Evolutionary conservation across 2,113 vertebrate genomes (phyloP), one percentile per base, ranked within the genome.

Genomic region (Bufo gargarizans): DNA sequence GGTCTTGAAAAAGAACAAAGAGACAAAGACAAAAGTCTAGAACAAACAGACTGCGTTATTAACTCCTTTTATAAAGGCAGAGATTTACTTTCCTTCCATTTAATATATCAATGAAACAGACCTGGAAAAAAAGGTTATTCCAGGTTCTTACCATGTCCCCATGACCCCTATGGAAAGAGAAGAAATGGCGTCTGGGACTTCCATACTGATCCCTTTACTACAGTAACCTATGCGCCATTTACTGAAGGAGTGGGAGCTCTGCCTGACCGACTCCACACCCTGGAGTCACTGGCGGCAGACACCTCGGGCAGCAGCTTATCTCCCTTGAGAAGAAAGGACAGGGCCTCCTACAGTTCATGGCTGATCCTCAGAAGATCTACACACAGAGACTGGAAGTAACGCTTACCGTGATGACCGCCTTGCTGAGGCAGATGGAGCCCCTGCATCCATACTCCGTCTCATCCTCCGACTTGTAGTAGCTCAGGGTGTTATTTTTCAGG

Each of bases 401-500:
- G 93, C 97, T 97, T 94, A 99, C 98, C 86, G 96, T 97, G 94
- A 99, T 97, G 88, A 97, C 95, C 91, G 98, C 98, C 90, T 99
- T 99, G 94, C 97, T 98, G 86, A 99, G 96, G 91, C 97, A 99
- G 91, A 99, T 95, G 65, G 98, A 98, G 5, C 98, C 98, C 91
- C 98, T 95, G 91, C 98, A 99, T 89, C 98, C 98, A 61, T 97
- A 99, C 65, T 99, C 98, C 0, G 96, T 96, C 92, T 99, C 98
- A 91, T 99, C 97, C 92, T 97, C 96, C 43, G 98, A 99, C 92
- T 98, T 99, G 93, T 98, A 99, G 93, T 99, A 99, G 94, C 98
- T 99, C 88, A 99, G 91, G 4, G 96, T 96, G 88, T 97, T 97
- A 90, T 96, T 96, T 93, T 99, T 99, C 92, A 99, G 92, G 92